These are phyloP conservation scores for Sebastes schlegelii DNA, from an alignment of 2,113 vertebrate genomes.

Conservation along the genomic window DNA sequence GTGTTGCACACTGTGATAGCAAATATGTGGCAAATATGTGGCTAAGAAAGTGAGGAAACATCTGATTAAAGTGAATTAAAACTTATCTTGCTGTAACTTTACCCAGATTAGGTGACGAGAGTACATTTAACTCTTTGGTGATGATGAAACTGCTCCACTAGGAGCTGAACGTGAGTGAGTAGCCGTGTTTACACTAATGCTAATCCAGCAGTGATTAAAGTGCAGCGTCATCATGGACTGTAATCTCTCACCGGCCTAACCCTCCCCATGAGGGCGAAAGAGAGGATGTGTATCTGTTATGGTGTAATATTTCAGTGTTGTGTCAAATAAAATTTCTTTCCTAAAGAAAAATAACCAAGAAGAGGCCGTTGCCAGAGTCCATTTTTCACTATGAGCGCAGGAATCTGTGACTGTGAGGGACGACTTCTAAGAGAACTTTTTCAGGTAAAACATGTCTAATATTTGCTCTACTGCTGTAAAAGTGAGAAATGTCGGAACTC, in stretches of 20 bases:
- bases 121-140: not conserved
- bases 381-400: too few relatives aligned
- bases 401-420: not conserved
- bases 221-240: constrained; percentile 62
- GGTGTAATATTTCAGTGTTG: not conserved
- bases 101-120: not conserved
- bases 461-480: not conserved
- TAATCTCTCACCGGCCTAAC: constrained; percentile 53
- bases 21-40: too few relatives aligned
- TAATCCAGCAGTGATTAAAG: constrained; percentile 63
- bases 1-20: too few relatives aligned
- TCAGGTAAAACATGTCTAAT: constrained; percentile 18
- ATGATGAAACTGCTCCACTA: too few relatives aligned
- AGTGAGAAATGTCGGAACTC: not conserved
- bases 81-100: not conserved
- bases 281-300: constrained; percentile 1
- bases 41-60: too few relatives aligned
- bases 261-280: constrained; percentile 8
- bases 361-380: too few relatives aligned
- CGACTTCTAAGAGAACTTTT: not conserved
- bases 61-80: not conserved
- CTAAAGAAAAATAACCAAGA: not conserved
- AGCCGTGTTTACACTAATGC: constrained; percentile 33
- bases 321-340: not conserved
- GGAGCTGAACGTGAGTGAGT: constrained; percentile 23